Evolutionary conservation across 2,797 vertebrate species (phyloP).

Genomic region (Apodemus agrarius): DNA sequence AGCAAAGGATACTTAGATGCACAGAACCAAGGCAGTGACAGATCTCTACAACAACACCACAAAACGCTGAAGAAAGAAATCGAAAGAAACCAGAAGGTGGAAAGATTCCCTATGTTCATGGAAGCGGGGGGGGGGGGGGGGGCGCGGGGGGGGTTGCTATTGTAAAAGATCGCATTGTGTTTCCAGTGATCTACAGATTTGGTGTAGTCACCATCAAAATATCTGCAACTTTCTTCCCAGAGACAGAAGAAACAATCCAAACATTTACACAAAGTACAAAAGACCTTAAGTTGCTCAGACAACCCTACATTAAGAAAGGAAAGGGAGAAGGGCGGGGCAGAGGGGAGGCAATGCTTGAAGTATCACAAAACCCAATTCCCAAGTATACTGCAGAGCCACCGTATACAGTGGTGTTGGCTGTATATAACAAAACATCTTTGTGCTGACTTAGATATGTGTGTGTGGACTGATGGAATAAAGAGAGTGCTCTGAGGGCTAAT

Average conservation of each 20-base stretch:
- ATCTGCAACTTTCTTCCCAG: background rate
- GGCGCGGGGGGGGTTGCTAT: background rate
- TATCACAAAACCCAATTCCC: background rate
- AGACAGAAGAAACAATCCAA: background rate
- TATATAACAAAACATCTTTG: background rate
- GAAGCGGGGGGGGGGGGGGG: background rate
- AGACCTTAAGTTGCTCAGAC: background rate
- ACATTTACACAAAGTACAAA: background rate
- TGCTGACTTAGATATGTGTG: background rate
- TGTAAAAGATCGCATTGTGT: background rate
- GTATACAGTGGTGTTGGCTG: too few relatives aligned
- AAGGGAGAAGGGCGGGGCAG: background rate
- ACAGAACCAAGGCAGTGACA: background rate
- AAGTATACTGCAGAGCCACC: background rate
- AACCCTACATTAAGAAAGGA: background rate
- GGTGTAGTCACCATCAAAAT: background rate
- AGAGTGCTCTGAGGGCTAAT: background rate
- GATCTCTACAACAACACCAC: background rate
- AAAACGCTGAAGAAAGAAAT: background rate
- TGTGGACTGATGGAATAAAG: background rate
- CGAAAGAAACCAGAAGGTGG: background rate
- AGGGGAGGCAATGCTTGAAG: background rate
- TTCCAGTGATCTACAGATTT: background rate
- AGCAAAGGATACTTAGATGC: background rate
- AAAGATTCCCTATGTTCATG: background rate